Base-by-base conservation (phyloP, 2,888 invertebrate species). In the Thereva unica region DNA sequence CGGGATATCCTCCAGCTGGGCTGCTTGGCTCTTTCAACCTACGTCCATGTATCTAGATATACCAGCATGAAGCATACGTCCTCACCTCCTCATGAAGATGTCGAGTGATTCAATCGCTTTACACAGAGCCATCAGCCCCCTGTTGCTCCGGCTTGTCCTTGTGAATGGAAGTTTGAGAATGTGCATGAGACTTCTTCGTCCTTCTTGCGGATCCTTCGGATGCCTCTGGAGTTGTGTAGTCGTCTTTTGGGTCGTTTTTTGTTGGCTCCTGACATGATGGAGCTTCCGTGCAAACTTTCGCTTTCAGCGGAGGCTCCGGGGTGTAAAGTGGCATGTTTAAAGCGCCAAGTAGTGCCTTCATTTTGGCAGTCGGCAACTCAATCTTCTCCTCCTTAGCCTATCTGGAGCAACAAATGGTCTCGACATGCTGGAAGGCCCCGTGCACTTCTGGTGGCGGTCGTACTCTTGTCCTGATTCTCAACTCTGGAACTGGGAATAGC, bases 311-410 rank as follows among this genome's bases (percentile, higher is more conserved):
- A 47, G n/a, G 40, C 57, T 10, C n/a, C 37, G 44, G 53, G 44
- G 63, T 52, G 64, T 53, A 49, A 50, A 42, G 40, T 64, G 64
- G 53, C 53, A 44, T 53, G 64, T 64, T 64, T 64, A 64, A 37
- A 53, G 64, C 52, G 42, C 53, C 53, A 53, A 64, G 64, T 53
- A 64, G 64, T 53, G 53, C 64, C 53, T 64, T 64, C 64, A 53
- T 53, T 64, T 64, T 44, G 64, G 64, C 53, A 64, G 41, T 64
- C 53, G 52, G 53, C 53, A 64, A 53, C 64, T 64, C 53, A 64
- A 64, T 64, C 64, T 64, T 64, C 64, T 64, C 53, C 53, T 64
- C 64, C 44, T 64, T 64, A 53, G 64, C 53, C 64, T 53, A 53
- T 53, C 54, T 47, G 9, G 49, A 64, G 64, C 64, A 64, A 64